Percentiles rank a stretch among this genome's conserved stretches.
phyloP scores from a whole-genome alignment of 1,140 invertebrate species.

The Hermatobates lingyangjiaoensis region DNA sequence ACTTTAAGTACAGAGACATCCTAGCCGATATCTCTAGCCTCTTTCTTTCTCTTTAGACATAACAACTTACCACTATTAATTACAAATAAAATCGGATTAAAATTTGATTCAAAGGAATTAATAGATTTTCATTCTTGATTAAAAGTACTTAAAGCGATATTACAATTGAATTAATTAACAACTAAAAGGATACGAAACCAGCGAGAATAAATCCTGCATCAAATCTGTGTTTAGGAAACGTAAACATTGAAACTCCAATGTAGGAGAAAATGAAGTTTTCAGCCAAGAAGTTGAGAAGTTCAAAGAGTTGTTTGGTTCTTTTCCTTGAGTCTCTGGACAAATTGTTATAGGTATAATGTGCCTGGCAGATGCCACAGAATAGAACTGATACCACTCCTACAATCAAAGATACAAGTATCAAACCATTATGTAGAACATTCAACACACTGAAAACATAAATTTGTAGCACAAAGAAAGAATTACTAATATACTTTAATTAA shows the following conservation, averaged over 20 bases:
- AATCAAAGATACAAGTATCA: too few species aligned
- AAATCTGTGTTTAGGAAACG: conserved; percentile 87
- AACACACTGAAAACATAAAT: too few species aligned
- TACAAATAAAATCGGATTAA: conserved; percentile 3
- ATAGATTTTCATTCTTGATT: too few species aligned
- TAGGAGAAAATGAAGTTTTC: conserved; percentile 99
- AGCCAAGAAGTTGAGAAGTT: conserved; percentile 86
- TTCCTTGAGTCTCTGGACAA: conserved; percentile 70
- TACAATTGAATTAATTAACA: conserved; percentile 1
- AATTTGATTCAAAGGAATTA: not conserved
- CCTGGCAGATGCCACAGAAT: conserved; percentile 97
- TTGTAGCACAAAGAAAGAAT: too few species aligned
- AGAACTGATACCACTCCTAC: conserved; percentile 83
- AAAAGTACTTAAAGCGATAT: not conserved
- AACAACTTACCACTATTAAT: not conserved
- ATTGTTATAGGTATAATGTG: conserved; percentile 98
- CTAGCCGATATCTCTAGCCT: too few species aligned
- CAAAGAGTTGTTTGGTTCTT: conserved; percentile 87
- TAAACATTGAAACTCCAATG: conserved; percentile 97
- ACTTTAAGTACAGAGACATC: too few species aligned
- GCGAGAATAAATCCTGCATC: conserved; percentile 77
- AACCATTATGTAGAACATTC: too few species aligned
- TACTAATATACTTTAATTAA: too few species aligned
- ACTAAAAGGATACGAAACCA: conserved; percentile 79
- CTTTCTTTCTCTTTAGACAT: not conserved